Conservation (phyloP, 1,140 invertebrate species). For the Heliconius nattereri region DNA sequence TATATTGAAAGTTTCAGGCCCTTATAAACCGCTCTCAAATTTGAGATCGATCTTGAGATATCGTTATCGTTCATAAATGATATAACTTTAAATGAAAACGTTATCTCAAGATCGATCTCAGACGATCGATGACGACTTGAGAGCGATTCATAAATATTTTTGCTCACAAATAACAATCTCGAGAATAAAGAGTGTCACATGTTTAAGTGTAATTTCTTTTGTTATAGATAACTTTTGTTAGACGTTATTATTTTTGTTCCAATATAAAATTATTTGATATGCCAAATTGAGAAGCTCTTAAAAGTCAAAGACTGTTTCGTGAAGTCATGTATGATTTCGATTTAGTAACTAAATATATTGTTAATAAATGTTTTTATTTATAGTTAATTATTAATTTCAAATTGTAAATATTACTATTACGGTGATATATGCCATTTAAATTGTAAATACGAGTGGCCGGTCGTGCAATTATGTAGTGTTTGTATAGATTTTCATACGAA, state of each 20-base stretch:
- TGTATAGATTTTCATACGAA: constrained; percentile 30
- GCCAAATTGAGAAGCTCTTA: neutral
- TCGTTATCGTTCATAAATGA: no score
- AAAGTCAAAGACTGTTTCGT: neutral
- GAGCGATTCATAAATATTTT: no score
- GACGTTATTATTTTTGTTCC: no score
- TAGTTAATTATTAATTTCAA: constrained; percentile 15
- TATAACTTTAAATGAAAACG: no score
- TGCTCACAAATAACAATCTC: no score
- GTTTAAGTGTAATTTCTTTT: neutral
- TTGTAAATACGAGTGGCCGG: constrained; percentile 70
- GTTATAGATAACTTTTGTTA: neutral
- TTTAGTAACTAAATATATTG: neutral
- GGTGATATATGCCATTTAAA: constrained; percentile 29
- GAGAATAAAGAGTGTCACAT: no score
- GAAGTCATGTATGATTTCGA: neutral
- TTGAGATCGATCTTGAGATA: no score
- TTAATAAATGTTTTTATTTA: neutral
- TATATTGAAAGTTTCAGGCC: no score
- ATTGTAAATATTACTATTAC: constrained; percentile 20
- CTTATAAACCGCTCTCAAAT: no score
- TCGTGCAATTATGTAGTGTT: constrained; percentile 66
- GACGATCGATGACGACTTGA: no score
- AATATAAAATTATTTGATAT: neutral
- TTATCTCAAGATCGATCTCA: no score